Conservation (phyloP, 2,888 invertebrate genomes). For the Philereme vetulata region DNA sequence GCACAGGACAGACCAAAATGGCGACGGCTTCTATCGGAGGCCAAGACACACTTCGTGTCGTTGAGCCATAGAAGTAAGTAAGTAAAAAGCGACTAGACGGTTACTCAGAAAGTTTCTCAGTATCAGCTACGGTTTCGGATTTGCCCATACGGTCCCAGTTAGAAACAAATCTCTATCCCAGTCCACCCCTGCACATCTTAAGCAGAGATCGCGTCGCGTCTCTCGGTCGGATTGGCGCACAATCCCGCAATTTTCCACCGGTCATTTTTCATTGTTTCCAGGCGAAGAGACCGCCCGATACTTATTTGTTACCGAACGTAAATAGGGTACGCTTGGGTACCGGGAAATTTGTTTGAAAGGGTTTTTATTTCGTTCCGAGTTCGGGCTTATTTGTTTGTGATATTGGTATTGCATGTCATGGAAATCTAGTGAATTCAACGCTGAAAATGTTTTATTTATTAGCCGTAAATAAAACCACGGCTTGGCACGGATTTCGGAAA, state of each 20-base stretch:
- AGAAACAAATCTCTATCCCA: background rate
- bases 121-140: too few relatives aligned
- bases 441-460: background rate
- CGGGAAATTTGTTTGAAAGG: constrained; percentile 44
- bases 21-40: too few relatives aligned
- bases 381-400: constrained; percentile 4
- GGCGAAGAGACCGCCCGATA: constrained; percentile 49
- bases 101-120: too few relatives aligned
- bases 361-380: constrained; percentile 34
- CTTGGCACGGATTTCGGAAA: too few relatives aligned
- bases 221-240: constrained; percentile 61
- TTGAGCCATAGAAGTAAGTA: too few relatives aligned
- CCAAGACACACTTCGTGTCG: too few relatives aligned
- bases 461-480: too few relatives aligned
- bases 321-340: constrained; percentile 43
- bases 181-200: constrained; percentile 57
- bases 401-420: constrained; percentile 6
- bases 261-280: constrained; percentile 81
- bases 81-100: too few relatives aligned
- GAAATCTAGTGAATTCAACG: background rate
- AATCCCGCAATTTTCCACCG: constrained; percentile 81
- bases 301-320: constrained; percentile 60
- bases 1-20: too few relatives aligned
- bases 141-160: too few relatives aligned
- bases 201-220: constrained; percentile 58